A percentile compares a stretch with the other conserved stretches of the same genome.
Conservation (phyloP, 2,797 vertebrate species). For the Staurois parvus region DNA sequence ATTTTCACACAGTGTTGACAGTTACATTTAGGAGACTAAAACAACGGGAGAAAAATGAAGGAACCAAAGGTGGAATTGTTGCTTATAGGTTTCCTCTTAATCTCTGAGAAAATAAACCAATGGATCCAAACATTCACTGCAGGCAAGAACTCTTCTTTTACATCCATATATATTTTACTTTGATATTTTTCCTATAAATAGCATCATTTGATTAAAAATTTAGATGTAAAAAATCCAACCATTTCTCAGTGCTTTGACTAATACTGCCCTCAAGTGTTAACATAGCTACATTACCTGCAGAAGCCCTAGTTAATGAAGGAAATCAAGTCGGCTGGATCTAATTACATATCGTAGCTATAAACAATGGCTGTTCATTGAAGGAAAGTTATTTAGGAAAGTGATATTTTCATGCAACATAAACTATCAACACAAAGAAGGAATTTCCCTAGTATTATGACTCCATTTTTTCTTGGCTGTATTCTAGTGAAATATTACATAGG, state of each 20-base stretch:
- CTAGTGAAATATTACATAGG: too few relatives aligned
- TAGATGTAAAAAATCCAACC: background rate
- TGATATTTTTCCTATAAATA: background rate
- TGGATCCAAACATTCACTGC: background rate
- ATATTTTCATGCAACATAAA: background rate
- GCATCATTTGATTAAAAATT: background rate
- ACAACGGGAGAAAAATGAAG: too few relatives aligned
- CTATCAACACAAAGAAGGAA: background rate
- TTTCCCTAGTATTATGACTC: background rate
- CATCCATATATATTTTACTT: too few relatives aligned
- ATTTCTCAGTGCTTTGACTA: background rate
- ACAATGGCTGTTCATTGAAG: background rate
- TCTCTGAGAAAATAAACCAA: background rate
- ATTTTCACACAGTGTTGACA: too few relatives aligned
- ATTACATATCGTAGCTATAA: background rate
- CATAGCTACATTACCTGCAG: background rate
- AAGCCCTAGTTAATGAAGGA: too few relatives aligned
- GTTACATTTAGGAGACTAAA: too few relatives aligned
- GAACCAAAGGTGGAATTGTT: too few relatives aligned
- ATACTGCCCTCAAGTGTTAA: constrained; percentile 45
- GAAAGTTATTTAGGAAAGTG: background rate
- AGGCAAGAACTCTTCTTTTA: too few relatives aligned
- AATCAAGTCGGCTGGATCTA: background rate
- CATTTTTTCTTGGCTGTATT: background rate
- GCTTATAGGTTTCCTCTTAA: too few relatives aligned